A percentile compares a stretch with the other conserved stretches of the same genome.
phyloP scores from a whole-genome alignment of 2,797 vertebrate species.

The Tenualosa thibaudeaui region DNA sequence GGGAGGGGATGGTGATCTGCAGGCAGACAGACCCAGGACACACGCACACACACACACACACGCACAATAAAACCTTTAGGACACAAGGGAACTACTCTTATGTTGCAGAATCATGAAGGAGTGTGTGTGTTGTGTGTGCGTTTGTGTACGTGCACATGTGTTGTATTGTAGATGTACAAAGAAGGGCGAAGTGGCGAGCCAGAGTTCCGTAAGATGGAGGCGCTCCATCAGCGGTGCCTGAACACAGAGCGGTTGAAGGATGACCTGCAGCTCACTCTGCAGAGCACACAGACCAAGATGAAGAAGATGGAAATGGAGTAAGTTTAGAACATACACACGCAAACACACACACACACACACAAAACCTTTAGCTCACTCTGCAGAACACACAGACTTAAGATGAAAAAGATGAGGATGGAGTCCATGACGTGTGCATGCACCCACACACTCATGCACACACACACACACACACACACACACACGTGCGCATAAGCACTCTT shows the following conservation, averaged over 20 bases:
- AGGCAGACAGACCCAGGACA: not conserved
- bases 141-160: not conserved
- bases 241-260: constrained; percentile 83
- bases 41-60: not conserved
- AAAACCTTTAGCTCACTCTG: not conserved
- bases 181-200: constrained; percentile 78
- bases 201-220: constrained; percentile 85
- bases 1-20: not conserved
- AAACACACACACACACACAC: not conserved
- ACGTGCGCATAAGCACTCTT: too few species aligned
- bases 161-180: constrained; percentile 76
- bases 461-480: too few species aligned
- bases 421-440: too few species aligned
- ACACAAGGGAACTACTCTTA: too few species aligned
- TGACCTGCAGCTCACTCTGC: constrained; percentile 83
- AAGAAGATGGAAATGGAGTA: constrained; percentile 89
- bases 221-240: constrained; percentile 86
- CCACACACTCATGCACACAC: too few species aligned
- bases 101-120: too few species aligned
- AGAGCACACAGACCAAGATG: constrained; percentile 82
- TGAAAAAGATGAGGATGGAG: too few species aligned
- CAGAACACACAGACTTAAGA: too few species aligned
- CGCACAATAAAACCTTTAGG: too few species aligned
- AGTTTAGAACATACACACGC: constrained; percentile 54
- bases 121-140: not conserved